Evolutionary conservation across 1,140 invertebrate genomes (phyloP), one percentile per base, ranked within the genome.

Genomic region (Lepidostoma basale): DNA sequence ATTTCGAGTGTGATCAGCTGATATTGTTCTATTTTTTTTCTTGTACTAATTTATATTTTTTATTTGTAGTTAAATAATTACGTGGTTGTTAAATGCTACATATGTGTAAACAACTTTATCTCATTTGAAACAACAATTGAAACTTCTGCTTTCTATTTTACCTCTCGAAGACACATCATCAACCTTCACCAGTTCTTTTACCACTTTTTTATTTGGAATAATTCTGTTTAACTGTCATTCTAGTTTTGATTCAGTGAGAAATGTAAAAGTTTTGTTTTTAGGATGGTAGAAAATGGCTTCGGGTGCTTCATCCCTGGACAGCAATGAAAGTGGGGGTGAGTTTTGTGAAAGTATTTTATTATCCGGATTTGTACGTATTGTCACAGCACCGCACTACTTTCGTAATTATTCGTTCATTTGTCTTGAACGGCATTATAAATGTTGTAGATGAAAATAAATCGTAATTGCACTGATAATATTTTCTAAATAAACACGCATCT

Each of bases 261-360:
- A 54, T 30, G 20, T 30, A 14, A 54, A 28, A 30, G 14, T 54
- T 54, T 49, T 66, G 14, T 40, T 59, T 65, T 56, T 56, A 65
- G 63, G 59, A 39, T 64, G 65, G 44, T 67, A 75, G 77, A 81
- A 76, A 77, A 83, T 83, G 81, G 81, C 81, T 79, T 83, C 81
- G 73, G 81, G 78, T 49, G 78, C 81, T 72, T 83, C 81, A 71
- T 83, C 81, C 45, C 74, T 83, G 73, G 81, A 83, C 74, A 83
- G 81, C 73, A 83, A 81, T 77, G 81, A 80, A 68, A 81, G 81
- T 72, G 80, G 80, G 76, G 81, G 81, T 83, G 64, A 73, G 77
- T 74, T 47, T 52, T 40, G 8, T 52, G 16, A 22, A 20, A 45
- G 6, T 4, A 20, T 52, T 52, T 52, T 52, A n/a, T n/a, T n/a